Evolutionary conservation across 2,888 invertebrate species (phyloP).

Genomic region (Cantharis rufa): DNA sequence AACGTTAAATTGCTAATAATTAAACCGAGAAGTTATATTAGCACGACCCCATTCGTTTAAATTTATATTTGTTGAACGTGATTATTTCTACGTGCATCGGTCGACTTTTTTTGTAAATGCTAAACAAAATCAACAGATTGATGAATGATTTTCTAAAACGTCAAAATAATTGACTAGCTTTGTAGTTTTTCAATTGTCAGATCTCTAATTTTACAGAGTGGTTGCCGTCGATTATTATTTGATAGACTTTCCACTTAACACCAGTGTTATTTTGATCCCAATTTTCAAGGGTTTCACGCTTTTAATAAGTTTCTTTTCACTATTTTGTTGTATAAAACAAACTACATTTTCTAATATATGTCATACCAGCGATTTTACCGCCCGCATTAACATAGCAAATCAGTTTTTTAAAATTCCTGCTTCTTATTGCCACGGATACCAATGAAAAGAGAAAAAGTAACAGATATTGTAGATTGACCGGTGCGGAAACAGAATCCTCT

Average conservation of each 20-base stretch:
- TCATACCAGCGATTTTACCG: no score
- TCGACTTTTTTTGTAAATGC: not conserved
- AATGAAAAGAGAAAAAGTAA: no score
- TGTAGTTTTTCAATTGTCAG: not conserved
- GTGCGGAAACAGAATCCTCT: no score
- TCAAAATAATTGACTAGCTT: not conserved
- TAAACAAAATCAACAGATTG: not conserved
- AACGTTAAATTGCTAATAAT: not conserved
- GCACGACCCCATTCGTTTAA: not conserved
- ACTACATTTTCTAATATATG: no score
- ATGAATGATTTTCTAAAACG: not conserved
- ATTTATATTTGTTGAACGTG: not conserved
- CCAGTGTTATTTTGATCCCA: not conserved
- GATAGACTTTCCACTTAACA: not conserved
- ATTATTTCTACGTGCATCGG: not conserved
- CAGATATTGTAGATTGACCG: no score
- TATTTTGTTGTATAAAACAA: no score
- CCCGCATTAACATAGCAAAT: no score
- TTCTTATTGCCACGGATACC: no score
- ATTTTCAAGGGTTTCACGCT: not conserved
- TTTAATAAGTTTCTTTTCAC: no score
- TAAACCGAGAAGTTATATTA: not conserved
- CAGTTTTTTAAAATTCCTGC: no score
- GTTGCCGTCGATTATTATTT: not conserved
- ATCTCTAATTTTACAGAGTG: not conserved